These are phyloP conservation scores for Arctia plantaginis DNA, from an alignment of 2,888 invertebrate species.

Conservation along the genomic window DNA sequence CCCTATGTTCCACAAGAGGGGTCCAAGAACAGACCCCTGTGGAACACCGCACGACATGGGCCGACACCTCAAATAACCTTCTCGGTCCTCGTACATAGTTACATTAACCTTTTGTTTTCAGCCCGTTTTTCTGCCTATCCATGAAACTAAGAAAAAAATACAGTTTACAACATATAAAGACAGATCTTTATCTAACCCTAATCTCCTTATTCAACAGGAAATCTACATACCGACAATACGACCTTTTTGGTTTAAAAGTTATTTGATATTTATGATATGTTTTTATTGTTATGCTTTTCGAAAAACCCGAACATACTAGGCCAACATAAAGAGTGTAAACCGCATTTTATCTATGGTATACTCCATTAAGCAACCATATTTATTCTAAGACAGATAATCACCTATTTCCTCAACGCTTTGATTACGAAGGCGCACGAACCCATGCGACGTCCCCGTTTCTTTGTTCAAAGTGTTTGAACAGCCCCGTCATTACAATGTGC, in stretches of 20 bases:
- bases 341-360: background rate
- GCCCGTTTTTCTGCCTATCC: background rate
- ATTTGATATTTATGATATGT: too few species aligned
- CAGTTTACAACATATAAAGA: too few species aligned
- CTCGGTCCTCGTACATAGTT: too few species aligned
- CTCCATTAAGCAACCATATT: background rate
- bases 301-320: background rate
- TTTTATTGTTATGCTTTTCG: background rate
- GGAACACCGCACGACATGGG: too few species aligned
- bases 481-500: slow-evolving; percentile 22
- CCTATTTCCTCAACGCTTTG: slow-evolving; percentile 7
- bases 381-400: slow-evolving; percentile 10
- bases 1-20: too few species aligned
- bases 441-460: slow-evolving; percentile 14
- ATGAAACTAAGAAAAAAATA: background rate
- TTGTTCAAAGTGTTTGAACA: slow-evolving; percentile 11
- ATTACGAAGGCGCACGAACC: slow-evolving; percentile 6
- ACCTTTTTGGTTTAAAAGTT: too few species aligned
- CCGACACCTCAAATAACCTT: too few species aligned
- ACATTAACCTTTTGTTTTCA: background rate
- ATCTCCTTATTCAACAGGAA: too few species aligned
- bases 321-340: background rate
- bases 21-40: too few species aligned
- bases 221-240: too few species aligned
- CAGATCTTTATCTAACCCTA: too few species aligned